Evolutionary conservation across 1,140 invertebrate genomes (phyloP).

Genomic region (Globodera ellingtonae): DNA sequence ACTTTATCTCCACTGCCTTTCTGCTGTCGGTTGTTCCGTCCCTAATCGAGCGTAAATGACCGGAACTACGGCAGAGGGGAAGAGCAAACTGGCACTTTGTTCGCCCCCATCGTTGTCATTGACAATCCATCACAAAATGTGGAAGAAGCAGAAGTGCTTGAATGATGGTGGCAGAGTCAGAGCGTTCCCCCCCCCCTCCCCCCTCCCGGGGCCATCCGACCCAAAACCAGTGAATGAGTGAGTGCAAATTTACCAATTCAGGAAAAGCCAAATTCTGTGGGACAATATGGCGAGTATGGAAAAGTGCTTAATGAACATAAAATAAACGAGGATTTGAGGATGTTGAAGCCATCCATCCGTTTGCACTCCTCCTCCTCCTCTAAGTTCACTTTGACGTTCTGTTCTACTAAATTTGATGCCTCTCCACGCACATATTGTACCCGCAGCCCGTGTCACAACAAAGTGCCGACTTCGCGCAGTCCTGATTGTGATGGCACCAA

Average conservation of each 20-base stretch:
- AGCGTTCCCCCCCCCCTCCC: background rate
- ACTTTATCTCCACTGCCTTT: slow-evolving; percentile 1
- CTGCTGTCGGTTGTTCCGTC: background rate
- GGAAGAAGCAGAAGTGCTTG: background rate
- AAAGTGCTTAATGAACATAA: slow-evolving; percentile 15
- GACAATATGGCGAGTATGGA: background rate
- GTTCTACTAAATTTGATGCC: slow-evolving; percentile 16
- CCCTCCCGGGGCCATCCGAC: background rate
- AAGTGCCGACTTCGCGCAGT: slow-evolving; percentile 17
- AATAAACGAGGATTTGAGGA: background rate
- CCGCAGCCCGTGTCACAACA: slow-evolving; percentile 30
- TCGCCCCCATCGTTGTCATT: background rate
- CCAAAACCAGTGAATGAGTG: background rate
- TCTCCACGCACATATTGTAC: slow-evolving; percentile 33
- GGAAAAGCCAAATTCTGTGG: background rate
- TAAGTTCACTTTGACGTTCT: slow-evolving; percentile 66
- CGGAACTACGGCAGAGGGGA: background rate
- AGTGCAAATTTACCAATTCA: background rate
- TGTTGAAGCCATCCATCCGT: too few species aligned
- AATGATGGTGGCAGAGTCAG: background rate
- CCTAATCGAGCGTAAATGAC: slow-evolving; percentile 10
- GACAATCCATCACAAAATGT: background rate
- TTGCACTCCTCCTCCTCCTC: too few species aligned
- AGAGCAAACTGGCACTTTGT: background rate
- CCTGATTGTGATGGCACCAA: slow-evolving; percentile 28